A percentile compares a stretch with the other conserved stretches of the same genome.
phyloP scores from a whole-genome alignment of 2,888 invertebrate genomes.

The Pseudococcus viburni region DNA sequence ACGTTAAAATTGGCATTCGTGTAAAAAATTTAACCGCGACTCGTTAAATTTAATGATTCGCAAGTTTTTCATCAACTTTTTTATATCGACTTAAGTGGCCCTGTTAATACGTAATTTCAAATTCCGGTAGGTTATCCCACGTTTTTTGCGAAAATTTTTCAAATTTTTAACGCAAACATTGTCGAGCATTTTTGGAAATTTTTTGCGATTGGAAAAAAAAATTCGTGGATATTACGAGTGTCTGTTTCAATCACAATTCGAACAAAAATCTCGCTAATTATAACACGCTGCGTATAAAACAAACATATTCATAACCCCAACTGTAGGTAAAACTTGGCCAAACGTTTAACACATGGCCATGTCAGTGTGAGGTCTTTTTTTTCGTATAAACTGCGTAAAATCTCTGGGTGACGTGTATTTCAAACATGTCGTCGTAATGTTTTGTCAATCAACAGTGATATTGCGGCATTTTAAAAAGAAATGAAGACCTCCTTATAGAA shows the following conservation, averaged over 20 bases:
- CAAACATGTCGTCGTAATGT: not conserved
- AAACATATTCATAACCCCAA: not conserved
- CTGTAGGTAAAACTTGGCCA: not conserved
- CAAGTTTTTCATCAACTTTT: conserved; percentile 9
- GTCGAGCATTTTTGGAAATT: not conserved
- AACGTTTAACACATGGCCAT: not conserved
- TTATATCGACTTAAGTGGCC: not conserved
- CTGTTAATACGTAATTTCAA: too few species aligned
- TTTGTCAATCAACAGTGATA: not conserved
- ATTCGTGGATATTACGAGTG: too few species aligned
- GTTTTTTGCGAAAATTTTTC: not conserved
- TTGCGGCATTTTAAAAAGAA: not conserved
- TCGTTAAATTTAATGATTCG: conserved; percentile 33
- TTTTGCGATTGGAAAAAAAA: not conserved
- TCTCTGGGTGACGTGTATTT: not conserved
- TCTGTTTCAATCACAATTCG: not conserved
- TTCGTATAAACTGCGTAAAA: not conserved
- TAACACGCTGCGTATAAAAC: not conserved
- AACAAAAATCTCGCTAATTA: not conserved
- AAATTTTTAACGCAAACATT: not conserved
- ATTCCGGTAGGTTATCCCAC: too few species aligned
- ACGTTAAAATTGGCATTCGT: conserved; percentile 26
- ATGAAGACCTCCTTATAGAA: not conserved
- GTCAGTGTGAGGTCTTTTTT: not conserved
- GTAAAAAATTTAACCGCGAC: not conserved